phyloP scores from a whole-genome alignment of 1,140 invertebrate species.

The Drosophila sp. region DNA sequence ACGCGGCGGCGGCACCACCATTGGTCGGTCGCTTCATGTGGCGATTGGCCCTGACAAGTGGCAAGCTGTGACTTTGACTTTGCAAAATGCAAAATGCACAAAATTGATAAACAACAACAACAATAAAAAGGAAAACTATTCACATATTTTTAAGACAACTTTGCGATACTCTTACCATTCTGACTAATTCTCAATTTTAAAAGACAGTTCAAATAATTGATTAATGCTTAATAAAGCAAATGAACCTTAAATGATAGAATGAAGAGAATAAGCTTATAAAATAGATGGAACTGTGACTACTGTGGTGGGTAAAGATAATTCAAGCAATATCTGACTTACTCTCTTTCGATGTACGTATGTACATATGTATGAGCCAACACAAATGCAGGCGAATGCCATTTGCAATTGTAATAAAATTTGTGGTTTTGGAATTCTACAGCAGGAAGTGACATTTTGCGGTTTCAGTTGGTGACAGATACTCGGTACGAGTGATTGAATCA shows the following conservation, averaged over 20 bases:
- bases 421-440: slow-evolving; percentile 44
- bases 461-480: slow-evolving; percentile 23
- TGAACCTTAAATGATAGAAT: too few relatives aligned
- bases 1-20: slow-evolving; percentile 16
- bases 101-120: slow-evolving; percentile 39
- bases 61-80: slow-evolving; percentile 49
- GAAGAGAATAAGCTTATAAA: too few relatives aligned
- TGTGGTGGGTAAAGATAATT: not conserved
- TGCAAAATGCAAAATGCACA: slow-evolving; percentile 33
- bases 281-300: too few relatives aligned
- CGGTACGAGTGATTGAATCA: slow-evolving; percentile 14
- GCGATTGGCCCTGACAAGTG: slow-evolving; percentile 46
- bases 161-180: not conserved
- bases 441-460: slow-evolving; percentile 46
- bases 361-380: slow-evolving; percentile 15
- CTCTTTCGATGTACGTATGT: not conserved
- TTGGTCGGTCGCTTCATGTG: not conserved
- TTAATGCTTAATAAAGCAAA: too few relatives aligned
- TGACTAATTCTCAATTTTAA: too few relatives aligned
- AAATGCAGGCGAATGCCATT: slow-evolving; percentile 58
- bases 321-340: not conserved
- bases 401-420: slow-evolving; percentile 66
- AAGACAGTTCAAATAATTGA: not conserved
- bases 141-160: not conserved
- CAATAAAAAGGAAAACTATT: not conserved